These are phyloP conservation scores for Oncorhynchus kisutch DNA, from an alignment of 2,113 vertebrate species.

Conservation along the genomic window DNA sequence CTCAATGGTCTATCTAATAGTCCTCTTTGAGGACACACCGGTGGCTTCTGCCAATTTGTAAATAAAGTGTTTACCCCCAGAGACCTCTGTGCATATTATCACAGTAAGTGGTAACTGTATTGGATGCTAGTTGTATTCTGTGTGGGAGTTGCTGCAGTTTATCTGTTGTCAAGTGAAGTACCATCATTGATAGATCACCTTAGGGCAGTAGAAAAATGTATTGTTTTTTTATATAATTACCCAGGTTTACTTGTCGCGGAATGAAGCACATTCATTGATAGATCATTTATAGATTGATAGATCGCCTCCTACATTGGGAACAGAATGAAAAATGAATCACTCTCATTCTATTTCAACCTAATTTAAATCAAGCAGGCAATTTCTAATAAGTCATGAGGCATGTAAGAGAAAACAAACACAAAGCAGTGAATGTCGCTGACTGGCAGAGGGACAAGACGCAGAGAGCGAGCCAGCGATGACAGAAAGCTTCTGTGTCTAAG, in stretches of 20 bases:
- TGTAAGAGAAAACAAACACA: background rate
- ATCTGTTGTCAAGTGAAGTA: background rate
- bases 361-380: background rate
- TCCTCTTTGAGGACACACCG: constrained; percentile 62
- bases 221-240: no score
- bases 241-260: background rate
- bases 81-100: constrained; percentile 21
- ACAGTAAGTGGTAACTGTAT: background rate
- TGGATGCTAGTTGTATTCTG: background rate
- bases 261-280: background rate
- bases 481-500: constrained; percentile 49
- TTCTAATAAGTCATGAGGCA: background rate
- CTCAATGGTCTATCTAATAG: constrained; percentile 68
- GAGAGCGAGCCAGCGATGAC: background rate
- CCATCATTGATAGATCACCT: no score
- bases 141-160: background rate
- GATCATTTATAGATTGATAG: background rate
- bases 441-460: background rate
- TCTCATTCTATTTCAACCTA: background rate
- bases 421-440: background rate
- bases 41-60: constrained; percentile 57
- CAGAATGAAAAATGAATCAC: background rate
- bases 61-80: constrained; percentile 58
- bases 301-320: background rate
- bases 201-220: no score